Percentiles rank a stretch among this genome's conserved stretches.
These are phyloP conservation scores for Leuciscus idus DNA, from an alignment of 2,113 vertebrate species.

Conservation along the genomic window DNA sequence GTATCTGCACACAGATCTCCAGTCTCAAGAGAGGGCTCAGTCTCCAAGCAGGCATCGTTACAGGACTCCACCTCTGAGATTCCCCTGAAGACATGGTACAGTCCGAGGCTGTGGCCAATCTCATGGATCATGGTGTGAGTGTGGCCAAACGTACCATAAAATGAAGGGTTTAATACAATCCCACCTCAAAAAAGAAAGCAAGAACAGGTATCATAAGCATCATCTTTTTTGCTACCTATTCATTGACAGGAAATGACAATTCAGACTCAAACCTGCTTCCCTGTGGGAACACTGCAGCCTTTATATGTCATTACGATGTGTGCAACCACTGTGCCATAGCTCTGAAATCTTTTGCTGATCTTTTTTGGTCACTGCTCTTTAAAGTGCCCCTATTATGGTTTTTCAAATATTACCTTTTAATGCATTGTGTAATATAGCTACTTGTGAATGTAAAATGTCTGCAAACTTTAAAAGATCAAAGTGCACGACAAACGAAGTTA, in stretches of 20 bases:
- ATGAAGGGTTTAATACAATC: slow-evolving; percentile 95
- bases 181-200: slow-evolving; percentile 77
- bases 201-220: slow-evolving; percentile 31
- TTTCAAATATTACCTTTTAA: no score
- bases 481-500: no score
- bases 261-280: neutral
- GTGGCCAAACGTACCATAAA: slow-evolving; percentile 93
- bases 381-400: no score
- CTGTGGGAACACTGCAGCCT: no score
- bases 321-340: neutral
- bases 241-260: neutral
- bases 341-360: neutral
- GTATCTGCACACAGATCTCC: slow-evolving; percentile 96
- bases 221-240: neutral
- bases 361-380: no score
- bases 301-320: neutral
- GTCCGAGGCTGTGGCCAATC: slow-evolving; percentile 95
- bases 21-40: slow-evolving; percentile 92
- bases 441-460: no score
- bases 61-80: slow-evolving; percentile 97
- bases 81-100: slow-evolving; percentile 96
- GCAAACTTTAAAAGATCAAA: no score
- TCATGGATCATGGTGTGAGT: slow-evolving; percentile 99
- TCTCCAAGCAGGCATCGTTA: slow-evolving; percentile 95
- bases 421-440: no score